phyloP scores from a whole-genome alignment of 2,113 vertebrate species.

The Trichomycterus rosablanca region DNA sequence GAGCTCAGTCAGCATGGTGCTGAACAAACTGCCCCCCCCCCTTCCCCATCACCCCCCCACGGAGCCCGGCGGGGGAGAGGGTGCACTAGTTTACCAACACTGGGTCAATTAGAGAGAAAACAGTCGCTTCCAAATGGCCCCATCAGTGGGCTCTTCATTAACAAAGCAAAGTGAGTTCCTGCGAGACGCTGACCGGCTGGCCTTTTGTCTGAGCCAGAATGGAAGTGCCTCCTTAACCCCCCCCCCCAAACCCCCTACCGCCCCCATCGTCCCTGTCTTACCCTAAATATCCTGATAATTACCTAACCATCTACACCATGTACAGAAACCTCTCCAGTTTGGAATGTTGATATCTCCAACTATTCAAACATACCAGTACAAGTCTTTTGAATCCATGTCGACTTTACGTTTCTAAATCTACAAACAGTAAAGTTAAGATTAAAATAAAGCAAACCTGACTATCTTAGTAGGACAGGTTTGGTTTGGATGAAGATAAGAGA shows the following conservation, averaged over 20 bases:
- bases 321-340: too few species aligned
- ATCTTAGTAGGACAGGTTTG: too few species aligned
- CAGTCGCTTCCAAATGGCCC: constrained; percentile 35
- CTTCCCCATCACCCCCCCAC: not conserved
- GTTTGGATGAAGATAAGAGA: too few species aligned
- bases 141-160: constrained; percentile 46
- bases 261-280: too few species aligned
- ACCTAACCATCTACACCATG: too few species aligned
- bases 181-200: not conserved
- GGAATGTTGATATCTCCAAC: too few species aligned
- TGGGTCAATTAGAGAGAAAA: constrained; percentile 43
- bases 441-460: too few species aligned
- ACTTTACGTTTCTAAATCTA: too few species aligned
- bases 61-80: constrained; percentile 35
- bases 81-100: constrained; percentile 37
- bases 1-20: constrained; percentile 33
- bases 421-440: too few species aligned
- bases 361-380: too few species aligned
- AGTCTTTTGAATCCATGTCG: too few species aligned
- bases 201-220: constrained; percentile 23
- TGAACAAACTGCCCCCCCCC: constrained; percentile 46
- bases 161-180: constrained; percentile 24
- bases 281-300: too few species aligned
- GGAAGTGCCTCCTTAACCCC: not conserved
- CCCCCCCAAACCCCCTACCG: not conserved